phyloP scores from a whole-genome alignment of 2,888 invertebrate species.

The Bruchidius siliquastri region DNA sequence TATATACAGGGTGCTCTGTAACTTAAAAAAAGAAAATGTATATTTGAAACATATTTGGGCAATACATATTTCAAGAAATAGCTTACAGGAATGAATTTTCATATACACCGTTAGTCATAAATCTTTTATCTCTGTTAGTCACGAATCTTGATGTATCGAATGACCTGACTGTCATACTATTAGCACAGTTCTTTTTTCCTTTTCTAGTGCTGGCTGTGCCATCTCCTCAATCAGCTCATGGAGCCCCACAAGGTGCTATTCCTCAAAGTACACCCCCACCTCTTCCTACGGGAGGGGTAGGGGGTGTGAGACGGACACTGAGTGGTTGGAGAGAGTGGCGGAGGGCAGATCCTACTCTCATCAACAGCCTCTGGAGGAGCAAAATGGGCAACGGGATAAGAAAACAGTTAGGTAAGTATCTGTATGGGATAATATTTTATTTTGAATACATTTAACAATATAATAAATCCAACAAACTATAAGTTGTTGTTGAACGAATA shows the following conservation, averaged over 20 bases:
- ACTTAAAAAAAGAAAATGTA: too few species aligned
- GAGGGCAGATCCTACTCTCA: conserved; percentile 66
- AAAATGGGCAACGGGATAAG: conserved; percentile 68
- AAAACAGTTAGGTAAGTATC: conserved; percentile 56
- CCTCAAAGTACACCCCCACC: conserved; percentile 50
- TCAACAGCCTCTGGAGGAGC: conserved; percentile 70
- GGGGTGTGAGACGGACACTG: conserved; percentile 54
- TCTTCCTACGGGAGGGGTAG: conserved; percentile 53
- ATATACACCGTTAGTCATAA: too few species aligned
- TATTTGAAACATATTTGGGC: too few species aligned
- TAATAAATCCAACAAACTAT: too few species aligned
- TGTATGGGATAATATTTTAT: conserved; percentile 18
- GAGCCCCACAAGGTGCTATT: conserved; percentile 49
- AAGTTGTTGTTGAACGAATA: too few species aligned
- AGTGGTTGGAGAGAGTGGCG: conserved; percentile 67
- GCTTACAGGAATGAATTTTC: too few species aligned
- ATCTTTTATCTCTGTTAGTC: too few species aligned
- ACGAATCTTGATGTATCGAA: too few species aligned
- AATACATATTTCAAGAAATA: too few species aligned
- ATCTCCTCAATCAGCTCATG: conserved; percentile 55
- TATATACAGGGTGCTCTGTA: too few species aligned
- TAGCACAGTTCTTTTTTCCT: not conserved
- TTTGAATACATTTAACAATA: too few species aligned
- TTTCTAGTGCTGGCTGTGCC: conserved; percentile 39
- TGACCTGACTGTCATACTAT: too few species aligned